These are phyloP conservation scores for Autographa gamma DNA, from an alignment of 2,888 invertebrate genomes.

Conservation along the genomic window DNA sequence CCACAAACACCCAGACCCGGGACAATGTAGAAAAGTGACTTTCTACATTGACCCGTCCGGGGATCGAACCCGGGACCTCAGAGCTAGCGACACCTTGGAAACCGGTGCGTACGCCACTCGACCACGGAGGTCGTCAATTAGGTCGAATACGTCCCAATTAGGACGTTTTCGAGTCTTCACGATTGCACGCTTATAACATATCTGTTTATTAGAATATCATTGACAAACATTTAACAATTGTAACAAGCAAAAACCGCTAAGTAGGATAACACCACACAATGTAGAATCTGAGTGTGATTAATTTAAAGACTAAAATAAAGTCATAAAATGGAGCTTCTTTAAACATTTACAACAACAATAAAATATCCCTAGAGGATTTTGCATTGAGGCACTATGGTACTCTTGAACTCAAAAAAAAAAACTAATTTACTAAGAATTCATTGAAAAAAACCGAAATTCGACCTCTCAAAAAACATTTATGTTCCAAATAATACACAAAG, in stretches of 20 bases:
- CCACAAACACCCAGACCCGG: too few species aligned
- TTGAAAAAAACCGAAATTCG: not conserved
- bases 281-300: not conserved
- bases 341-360: not conserved
- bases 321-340: not conserved
- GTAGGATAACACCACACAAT: not conserved
- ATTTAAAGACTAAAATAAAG: not conserved
- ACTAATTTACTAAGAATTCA: not conserved
- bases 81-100: too few species aligned
- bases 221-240: not conserved
- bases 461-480: not conserved
- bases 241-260: not conserved
- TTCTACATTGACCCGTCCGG: too few species aligned
- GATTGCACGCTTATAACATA: too few species aligned
- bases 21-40: too few species aligned
- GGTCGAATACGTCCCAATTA: too few species aligned
- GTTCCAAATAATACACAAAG: not conserved
- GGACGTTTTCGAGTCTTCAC: too few species aligned
- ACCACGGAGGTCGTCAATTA: too few species aligned
- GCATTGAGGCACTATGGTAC: not conserved
- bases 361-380: not conserved
- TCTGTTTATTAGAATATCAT: too few species aligned
- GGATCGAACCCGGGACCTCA: too few species aligned
- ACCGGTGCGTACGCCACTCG: too few species aligned
- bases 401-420: not conserved